Evolutionary conservation across 2,113 vertebrate genomes (phyloP).

Genomic region (Leptodactylus fuscus): DNA sequence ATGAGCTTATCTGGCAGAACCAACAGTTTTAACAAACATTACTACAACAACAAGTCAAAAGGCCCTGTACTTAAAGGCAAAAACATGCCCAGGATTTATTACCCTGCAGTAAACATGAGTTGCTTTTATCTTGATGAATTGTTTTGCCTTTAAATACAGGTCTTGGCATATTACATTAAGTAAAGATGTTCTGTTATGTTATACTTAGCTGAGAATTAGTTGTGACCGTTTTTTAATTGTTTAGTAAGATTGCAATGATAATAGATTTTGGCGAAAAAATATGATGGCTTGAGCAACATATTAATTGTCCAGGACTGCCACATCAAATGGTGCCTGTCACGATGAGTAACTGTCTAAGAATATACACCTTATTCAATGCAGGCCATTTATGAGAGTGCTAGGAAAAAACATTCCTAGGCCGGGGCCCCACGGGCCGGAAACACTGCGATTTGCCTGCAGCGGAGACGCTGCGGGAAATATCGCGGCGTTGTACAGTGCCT

Average conservation of each 20-base stretch:
- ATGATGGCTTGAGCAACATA: neutral
- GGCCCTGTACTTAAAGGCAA: neutral
- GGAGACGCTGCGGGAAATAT: too few relatives aligned
- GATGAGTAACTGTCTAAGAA: too few relatives aligned
- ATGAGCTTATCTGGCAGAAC: conserved; percentile 65
- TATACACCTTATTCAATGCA: too few relatives aligned
- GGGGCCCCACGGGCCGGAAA: too few relatives aligned
- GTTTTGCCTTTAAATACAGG: conserved; percentile 14
- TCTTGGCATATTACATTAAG: neutral
- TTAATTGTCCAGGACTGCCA: too few relatives aligned
- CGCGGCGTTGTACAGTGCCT: too few relatives aligned
- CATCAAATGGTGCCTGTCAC: neutral
- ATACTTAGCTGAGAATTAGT: neutral
- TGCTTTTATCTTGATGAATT: neutral
- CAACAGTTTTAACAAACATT: neutral
- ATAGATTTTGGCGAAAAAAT: neutral
- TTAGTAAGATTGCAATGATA: neutral
- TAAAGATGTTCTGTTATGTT: neutral
- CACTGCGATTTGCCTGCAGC: too few relatives aligned
- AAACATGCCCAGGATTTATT: neutral
- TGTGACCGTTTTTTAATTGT: neutral
- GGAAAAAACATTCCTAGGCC: too few relatives aligned
- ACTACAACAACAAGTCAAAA: neutral
- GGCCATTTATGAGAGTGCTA: neutral
- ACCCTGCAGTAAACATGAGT: neutral